Evolutionary conservation across 2,797 vertebrate species (phyloP), one percentile per base, ranked within the genome.

Genomic region (Luscinia megarhynchos): DNA sequence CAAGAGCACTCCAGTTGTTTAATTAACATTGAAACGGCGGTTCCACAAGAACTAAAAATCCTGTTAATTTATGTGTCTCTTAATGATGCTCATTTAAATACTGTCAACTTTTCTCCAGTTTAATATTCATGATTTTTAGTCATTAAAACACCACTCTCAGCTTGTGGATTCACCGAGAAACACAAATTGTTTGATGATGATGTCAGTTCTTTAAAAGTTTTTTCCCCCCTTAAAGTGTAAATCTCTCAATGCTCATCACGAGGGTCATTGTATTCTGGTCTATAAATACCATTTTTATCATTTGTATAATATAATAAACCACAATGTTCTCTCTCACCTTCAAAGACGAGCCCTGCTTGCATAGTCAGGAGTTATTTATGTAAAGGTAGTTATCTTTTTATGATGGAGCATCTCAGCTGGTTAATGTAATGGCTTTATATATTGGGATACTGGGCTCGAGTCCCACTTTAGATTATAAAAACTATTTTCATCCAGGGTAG

Each of bases 51-150:
- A 98, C 97, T 98, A 98, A 98, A 98, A 98, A 98, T 97, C 97
- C 97, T 98, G 97, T 97, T 98, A 98, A 98, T 98, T 98, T 98
- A 98, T 98, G 98, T 98, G 97, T 98, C 98, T 98, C 97, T 98
- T 98, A 98, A 98, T 98, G 98, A 98, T 97, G 97, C 97, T 98
- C 98, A 98, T 98, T 98, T 98, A 98, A 98, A 98, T 98, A 98
- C 98, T 98, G 98, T 98, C 98, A 98, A 98, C 97, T 98, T 98
- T 98, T 97, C 94, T 96, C 96, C 82, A 55, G 97, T 97, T 98
- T 98, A 98, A 98, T 98, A 98, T 98, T 98, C 98, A 98, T 98
- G 97, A 98, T 98, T 97, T 97, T 96, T 97, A 98, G 96, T 98
- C 97, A 97, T 98, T 98, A 98, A 98, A 97, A 95, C 94, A 97